phyloP scores from a whole-genome alignment of 2,113 vertebrate genomes.

The Charadrius vociferus region DNA sequence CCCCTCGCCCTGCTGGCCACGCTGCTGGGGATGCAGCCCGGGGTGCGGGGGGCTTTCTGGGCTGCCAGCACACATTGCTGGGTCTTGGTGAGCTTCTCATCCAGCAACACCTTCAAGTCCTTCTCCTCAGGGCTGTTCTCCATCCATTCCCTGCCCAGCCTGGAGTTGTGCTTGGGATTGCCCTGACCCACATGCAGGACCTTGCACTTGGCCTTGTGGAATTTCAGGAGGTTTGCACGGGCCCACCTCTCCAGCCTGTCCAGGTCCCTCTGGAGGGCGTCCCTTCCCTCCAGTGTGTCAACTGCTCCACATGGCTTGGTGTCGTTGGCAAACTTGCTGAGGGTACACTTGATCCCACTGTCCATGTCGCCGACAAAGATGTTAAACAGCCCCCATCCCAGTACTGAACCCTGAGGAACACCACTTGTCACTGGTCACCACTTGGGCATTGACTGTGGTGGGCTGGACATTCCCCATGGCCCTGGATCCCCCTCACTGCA shows the following conservation, averaged over 20 bases:
- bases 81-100: too few relatives aligned
- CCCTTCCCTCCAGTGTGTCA: background rate
- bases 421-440: background rate
- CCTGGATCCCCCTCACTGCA: accelerated
- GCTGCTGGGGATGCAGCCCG: too few relatives aligned
- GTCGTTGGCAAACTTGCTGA: background rate
- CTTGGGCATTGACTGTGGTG: accelerated
- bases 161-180: too few relatives aligned
- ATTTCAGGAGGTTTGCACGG: too few relatives aligned
- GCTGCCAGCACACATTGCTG: too few relatives aligned
- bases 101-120: too few relatives aligned
- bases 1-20: too few relatives aligned
- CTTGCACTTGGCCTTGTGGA: too few relatives aligned
- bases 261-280: background rate
- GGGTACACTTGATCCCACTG: background rate
- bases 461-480: accelerated
- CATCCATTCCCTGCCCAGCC: too few relatives aligned
- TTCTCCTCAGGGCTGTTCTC: too few relatives aligned
- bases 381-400: background rate
- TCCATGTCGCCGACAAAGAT: background rate
- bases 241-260: background rate
- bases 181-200: too few relatives aligned
- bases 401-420: background rate
- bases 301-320: background rate
- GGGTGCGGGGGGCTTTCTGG: too few relatives aligned